Evolutionary conservation across 2,888 invertebrate genomes (phyloP), one percentile per base, ranked within the genome.

Genomic region (Acanthosoma haemorrhoidale): DNA sequence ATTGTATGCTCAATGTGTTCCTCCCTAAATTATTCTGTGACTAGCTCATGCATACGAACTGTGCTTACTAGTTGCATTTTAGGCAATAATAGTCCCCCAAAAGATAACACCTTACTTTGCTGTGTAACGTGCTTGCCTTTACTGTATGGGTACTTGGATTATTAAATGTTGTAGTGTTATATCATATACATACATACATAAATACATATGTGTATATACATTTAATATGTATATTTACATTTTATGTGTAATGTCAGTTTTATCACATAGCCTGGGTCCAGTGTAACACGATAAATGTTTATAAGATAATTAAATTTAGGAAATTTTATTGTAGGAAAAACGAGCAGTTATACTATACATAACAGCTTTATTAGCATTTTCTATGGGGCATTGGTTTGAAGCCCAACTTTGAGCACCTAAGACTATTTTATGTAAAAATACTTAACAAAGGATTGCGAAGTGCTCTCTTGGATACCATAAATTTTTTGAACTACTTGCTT

Each of bases 251-350:
- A 51, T 18, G 51, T 67, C 67, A 32, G 67, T 67, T 67, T 41
- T 67, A 51, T 67, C 67, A 57, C 57, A 67, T 67, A 67, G 67
- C 67, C 67, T 67, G 67, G 67, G 67, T 67, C 67, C 67, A 67
- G 67, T 67, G 67, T 67, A 39, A 64, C 64, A 64, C 64, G 18
- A 39, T 64, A 64, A 64, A 64, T 25, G 64, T 64, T 64, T 41
- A 64, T 64, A 25, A 64, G 39, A 16, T 64, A 64, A 16, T 41
- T 34, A 36, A 15, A 64, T 64, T 64, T 64, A 39, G 39, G 64
- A 41, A 39, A 64, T 13, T 18, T 64, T 64, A 39, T n/a, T 39
- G 39, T 64, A 64, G 41, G 38, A 41, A 63, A 51, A 51, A 25
- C 51, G 41, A 64, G 64, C 41, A 64, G 64, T 64, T 64, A n/a